phyloP scores from a whole-genome alignment of 2,797 vertebrate genomes.

The Galago senegalensis region DNA sequence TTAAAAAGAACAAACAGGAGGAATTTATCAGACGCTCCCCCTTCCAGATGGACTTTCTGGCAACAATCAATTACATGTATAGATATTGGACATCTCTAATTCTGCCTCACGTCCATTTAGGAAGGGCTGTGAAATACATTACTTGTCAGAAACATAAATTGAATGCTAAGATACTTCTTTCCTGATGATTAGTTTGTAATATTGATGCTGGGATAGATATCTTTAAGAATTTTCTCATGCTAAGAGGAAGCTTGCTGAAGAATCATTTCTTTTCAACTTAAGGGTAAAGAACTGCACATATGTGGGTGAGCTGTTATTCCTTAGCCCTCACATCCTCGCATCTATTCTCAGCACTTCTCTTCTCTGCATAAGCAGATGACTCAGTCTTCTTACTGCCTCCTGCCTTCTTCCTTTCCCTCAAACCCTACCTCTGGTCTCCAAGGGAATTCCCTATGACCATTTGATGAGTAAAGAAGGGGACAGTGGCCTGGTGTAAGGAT shows the following conservation, averaged over 20 bases:
- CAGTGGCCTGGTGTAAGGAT: background rate
- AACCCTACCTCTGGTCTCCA: slow-evolving; percentile 44
- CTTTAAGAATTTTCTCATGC: slow-evolving; percentile 27
- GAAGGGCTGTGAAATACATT: background rate
- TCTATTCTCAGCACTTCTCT: slow-evolving; percentile 69
- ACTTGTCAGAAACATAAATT: slow-evolving; percentile 27
- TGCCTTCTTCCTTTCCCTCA: slow-evolving; percentile 35
- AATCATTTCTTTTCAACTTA: background rate
- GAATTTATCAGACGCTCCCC: slow-evolving; percentile 31
- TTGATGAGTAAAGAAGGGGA: background rate
- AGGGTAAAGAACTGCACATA: slow-evolving; percentile 28
- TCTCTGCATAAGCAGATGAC: slow-evolving; percentile 66
- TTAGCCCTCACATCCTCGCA: slow-evolving; percentile 1
- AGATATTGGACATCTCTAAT: slow-evolving; percentile 10
- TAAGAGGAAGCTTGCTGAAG: slow-evolving; percentile 37
- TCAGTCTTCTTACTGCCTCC: slow-evolving; percentile 70
- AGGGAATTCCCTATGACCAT: slow-evolving; percentile 56
- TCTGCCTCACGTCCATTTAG: slow-evolving; percentile 16
- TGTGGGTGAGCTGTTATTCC: slow-evolving; percentile 61
- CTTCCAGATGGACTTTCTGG: slow-evolving; percentile 45
- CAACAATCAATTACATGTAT: slow-evolving; percentile 55
- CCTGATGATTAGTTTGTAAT: background rate
- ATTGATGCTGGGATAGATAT: background rate
- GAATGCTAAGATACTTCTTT: background rate
- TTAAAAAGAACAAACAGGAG: slow-evolving; percentile 1